Conservation (phyloP, 2,113 vertebrate species). For the Hippocampus comes region DNA sequence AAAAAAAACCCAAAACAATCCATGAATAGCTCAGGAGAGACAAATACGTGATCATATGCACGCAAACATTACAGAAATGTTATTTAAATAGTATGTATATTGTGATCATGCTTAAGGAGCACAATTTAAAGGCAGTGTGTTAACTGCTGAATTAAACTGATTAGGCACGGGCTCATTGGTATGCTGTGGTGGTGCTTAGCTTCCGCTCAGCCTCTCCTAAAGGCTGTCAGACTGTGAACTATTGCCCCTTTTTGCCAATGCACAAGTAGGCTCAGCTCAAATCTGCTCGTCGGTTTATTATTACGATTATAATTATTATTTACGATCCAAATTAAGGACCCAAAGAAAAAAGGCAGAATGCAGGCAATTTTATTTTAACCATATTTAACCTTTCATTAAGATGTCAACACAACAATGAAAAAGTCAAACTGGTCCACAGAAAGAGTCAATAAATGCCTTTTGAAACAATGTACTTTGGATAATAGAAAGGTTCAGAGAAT, state of each 20-base stretch:
- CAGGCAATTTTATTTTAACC: no score
- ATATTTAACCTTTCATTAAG: no score
- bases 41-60: no score
- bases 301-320: no score
- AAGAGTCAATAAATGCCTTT: no score
- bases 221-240: slow-evolving; percentile 10
- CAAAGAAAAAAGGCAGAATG: no score
- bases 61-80: neutral
- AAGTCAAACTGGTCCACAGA: no score
- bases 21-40: neutral
- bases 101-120: neutral
- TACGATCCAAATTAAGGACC: no score
- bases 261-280: neutral
- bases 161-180: slow-evolving; percentile 5
- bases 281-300: neutral
- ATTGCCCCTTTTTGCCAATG: slow-evolving; percentile 2
- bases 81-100: neutral
- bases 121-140: neutral
- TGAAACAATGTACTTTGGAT: no score
- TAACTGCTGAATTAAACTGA: neutral
- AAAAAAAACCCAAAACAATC: no score
- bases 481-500: no score
- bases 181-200: slow-evolving; percentile 2
- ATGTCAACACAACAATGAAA: no score
- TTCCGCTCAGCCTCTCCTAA: slow-evolving; percentile 2